Percentiles rank a stretch among this genome's conserved stretches.
phyloP scores from a whole-genome alignment of 2,888 invertebrate genomes.

The Stenolophus ochropezus region DNA sequence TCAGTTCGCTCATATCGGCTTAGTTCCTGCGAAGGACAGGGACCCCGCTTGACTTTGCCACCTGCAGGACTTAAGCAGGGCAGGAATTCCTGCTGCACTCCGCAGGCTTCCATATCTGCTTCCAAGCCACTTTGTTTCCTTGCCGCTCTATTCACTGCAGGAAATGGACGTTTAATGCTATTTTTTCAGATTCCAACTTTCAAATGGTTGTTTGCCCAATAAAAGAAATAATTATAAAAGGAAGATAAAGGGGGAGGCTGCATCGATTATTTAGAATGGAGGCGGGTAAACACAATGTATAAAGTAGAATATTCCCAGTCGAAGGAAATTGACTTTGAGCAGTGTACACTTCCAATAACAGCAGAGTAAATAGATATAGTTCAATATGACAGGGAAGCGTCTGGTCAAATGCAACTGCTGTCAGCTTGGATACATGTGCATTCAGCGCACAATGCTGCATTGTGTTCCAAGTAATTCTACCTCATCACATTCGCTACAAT shows the following conservation, averaged over 20 bases:
- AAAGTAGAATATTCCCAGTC: slow-evolving; percentile 1
- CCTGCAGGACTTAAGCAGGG: slow-evolving; percentile 25
- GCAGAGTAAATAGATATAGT: slow-evolving; percentile 31
- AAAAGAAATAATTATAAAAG: background rate
- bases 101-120: background rate
- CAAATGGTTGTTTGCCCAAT: slow-evolving; percentile 13
- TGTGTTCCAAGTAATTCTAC: background rate
- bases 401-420: slow-evolving; percentile 31
- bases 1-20: too few species aligned
- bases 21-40: background rate
- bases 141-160: slow-evolving; percentile 38
- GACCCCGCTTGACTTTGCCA: slow-evolving; percentile 50
- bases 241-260: background rate
- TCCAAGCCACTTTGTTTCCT: background rate
- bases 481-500: background rate
- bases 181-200: slow-evolving; percentile 50
- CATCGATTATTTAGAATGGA: slow-evolving; percentile 8
- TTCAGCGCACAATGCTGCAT: background rate
- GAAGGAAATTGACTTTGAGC: slow-evolving; percentile 37
- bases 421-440: background rate
- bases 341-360: slow-evolving; percentile 38
- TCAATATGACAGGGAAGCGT: slow-evolving; percentile 17
- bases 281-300: slow-evolving; percentile 7
- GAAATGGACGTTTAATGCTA: slow-evolving; percentile 45
- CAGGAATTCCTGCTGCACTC: slow-evolving; percentile 34